Evolutionary conservation across 2,888 invertebrate species (phyloP).

Genomic region (Mesorhabditis spiculigera): DNA sequence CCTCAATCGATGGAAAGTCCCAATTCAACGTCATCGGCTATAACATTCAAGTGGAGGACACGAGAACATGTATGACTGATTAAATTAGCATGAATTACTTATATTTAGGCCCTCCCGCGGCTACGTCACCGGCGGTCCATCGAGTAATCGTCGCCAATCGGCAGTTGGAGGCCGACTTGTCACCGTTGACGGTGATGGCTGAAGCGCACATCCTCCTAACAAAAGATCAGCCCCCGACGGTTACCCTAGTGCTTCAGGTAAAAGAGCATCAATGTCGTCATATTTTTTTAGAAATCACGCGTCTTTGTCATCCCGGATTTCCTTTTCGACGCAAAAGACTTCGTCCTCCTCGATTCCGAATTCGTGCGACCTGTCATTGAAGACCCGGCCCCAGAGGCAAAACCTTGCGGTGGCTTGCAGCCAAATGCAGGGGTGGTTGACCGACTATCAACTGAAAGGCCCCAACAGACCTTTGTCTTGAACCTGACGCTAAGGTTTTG

Average conservation of each 20-base stretch:
- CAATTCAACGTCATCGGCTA: constrained; percentile 63
- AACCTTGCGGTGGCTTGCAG: not conserved
- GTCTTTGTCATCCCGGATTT: constrained; percentile 52
- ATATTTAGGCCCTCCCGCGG: constrained; percentile 6
- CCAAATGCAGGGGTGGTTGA: not conserved
- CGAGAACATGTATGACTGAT: constrained; percentile 52
- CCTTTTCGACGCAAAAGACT: constrained; percentile 48
- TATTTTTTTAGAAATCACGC: constrained; percentile 38
- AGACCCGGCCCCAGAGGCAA: not conserved
- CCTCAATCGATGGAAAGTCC: constrained; percentile 61
- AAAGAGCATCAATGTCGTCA: not conserved
- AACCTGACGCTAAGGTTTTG: constrained; percentile 28
- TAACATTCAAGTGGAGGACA: constrained; percentile 61
- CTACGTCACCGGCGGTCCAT: constrained; percentile 8
- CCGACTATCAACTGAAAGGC: not conserved
- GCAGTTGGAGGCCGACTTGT: not conserved
- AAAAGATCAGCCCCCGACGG: constrained; percentile 46
- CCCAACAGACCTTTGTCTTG: constrained; percentile 22
- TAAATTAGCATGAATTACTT: constrained; percentile 28
- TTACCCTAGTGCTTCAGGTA: constrained; percentile 43
- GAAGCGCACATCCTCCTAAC: constrained; percentile 54
- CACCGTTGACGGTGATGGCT: constrained; percentile 23
- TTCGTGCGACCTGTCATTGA: constrained; percentile 28
- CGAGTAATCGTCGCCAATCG: not conserved
- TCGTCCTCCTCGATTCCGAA: constrained; percentile 41